Conservation (phyloP, 2,113 vertebrate genomes). For the Calidris pugnax region DNA sequence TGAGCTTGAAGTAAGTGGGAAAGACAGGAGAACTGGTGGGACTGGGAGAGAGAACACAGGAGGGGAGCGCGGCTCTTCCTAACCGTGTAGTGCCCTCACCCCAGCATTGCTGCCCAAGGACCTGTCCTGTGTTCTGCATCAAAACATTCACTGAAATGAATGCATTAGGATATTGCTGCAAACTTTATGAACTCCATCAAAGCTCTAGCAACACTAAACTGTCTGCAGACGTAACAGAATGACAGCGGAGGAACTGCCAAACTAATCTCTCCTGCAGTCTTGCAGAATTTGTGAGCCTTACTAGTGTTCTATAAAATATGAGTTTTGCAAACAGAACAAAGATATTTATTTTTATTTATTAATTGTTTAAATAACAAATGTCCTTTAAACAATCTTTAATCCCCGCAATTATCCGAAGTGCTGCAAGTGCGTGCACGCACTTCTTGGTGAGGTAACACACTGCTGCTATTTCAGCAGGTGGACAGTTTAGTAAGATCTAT, state of each 20-base stretch:
- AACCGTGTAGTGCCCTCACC: neutral
- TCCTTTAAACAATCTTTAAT: neutral
- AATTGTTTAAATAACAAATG: neutral
- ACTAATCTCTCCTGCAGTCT: neutral
- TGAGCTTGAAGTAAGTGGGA: neutral
- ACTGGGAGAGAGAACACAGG: neutral
- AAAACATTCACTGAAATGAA: neutral
- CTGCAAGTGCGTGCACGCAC: rapidly evolving
- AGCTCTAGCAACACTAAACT: neutral
- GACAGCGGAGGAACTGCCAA: neutral
- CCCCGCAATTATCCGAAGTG: neutral
- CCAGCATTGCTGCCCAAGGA: neutral
- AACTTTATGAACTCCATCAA: neutral
- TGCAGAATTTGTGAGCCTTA: neutral
- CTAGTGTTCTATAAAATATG: neutral
- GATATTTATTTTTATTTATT: neutral
- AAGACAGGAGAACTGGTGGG: neutral
- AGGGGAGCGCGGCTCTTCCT: neutral
- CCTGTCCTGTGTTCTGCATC: neutral
- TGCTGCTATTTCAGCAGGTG: neutral
- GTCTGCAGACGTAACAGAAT: neutral
- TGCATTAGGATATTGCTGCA: neutral
- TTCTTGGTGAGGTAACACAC: neutral
- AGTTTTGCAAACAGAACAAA: neutral
- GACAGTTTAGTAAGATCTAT: neutral